A percentile compares a stretch with the other conserved stretches of the same genome.
These are phyloP conservation scores for Cerastis leucographa DNA, from an alignment of 2,888 invertebrate species.

Conservation along the genomic window DNA sequence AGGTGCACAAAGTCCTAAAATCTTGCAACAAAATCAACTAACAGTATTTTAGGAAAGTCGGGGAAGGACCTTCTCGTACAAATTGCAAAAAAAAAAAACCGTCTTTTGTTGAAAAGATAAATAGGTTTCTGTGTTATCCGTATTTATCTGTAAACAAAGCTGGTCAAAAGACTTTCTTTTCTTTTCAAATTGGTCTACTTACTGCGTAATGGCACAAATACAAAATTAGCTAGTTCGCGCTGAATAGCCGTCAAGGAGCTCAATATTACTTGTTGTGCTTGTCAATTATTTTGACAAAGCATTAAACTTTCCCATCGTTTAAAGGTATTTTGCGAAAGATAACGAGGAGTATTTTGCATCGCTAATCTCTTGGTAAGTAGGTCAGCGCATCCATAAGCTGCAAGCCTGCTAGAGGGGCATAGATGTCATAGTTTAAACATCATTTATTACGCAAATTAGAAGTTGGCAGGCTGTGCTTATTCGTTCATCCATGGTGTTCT, in stretches of 20 bases:
- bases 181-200: slow-evolving; percentile 55
- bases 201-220: slow-evolving; percentile 34
- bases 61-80: neutral
- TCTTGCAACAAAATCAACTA: neutral
- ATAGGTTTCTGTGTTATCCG: slow-evolving; percentile 72
- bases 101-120: slow-evolving; percentile 69
- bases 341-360: slow-evolving; percentile 23
- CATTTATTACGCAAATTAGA: neutral
- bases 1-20: neutral
- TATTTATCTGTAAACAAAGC: slow-evolving; percentile 49
- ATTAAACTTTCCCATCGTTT: slow-evolving; percentile 20
- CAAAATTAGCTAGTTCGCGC: slow-evolving; percentile 33
- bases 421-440: slow-evolving; percentile 17
- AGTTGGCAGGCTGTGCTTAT: neutral
- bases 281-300: slow-evolving; percentile 19
- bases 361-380: slow-evolving; percentile 25
- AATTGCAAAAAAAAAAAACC: slow-evolving; percentile 68
- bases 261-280: slow-evolving; percentile 3
- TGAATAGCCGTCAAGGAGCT: slow-evolving; percentile 22
- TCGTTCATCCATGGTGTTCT: neutral
- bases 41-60: neutral
- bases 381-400: slow-evolving; percentile 25
- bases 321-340: slow-evolving; percentile 14
- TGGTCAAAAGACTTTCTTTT: slow-evolving; percentile 57
- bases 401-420: slow-evolving; percentile 7